Evolutionary conservation across 2,797 vertebrate genomes (phyloP).

Genomic region (Parotocinclus haroldoi): DNA sequence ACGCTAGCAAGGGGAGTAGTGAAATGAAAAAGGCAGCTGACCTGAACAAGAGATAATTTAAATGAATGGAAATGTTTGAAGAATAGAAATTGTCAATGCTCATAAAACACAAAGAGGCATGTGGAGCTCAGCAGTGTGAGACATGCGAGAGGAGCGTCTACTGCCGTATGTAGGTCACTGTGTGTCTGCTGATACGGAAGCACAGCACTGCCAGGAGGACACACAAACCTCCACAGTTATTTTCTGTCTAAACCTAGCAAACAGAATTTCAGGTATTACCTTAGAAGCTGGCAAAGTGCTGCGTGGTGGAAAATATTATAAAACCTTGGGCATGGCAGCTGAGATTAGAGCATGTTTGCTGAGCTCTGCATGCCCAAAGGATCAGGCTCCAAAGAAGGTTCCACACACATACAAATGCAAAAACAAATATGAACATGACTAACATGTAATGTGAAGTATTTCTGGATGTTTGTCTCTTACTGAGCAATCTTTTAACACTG

Average conservation of each 20-base stretch:
- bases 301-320: conserved; percentile 54
- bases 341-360: conserved; percentile 66
- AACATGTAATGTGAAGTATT: too few species aligned
- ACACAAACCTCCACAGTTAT: too few species aligned
- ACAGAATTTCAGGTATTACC: too few species aligned
- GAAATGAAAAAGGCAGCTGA: neutral
- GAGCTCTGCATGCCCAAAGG: conserved; percentile 68
- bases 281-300: conserved; percentile 45
- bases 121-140: conserved; percentile 26
- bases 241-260: too few species aligned
- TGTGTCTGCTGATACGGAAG: conserved; percentile 29
- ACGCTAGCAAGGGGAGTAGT: neutral
- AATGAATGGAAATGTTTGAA: conserved; percentile 16
- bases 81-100: conserved; percentile 7
- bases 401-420: too few species aligned
- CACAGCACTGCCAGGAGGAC: conserved; percentile 15
- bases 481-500: too few species aligned
- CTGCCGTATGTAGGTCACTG: conserved; percentile 47
- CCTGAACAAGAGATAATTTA: conserved; percentile 25
- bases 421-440: too few species aligned
- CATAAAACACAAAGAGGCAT: conserved; percentile 19
- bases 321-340: conserved; percentile 49
- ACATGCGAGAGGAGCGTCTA: conserved; percentile 26
- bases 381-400: conserved; percentile 55
- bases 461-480: too few species aligned